A percentile compares a stretch with the other conserved stretches of the same genome.
Evolutionary conservation across 2,113 vertebrate species (phyloP).

Genomic region (Beaufortia kweichowensis): DNA sequence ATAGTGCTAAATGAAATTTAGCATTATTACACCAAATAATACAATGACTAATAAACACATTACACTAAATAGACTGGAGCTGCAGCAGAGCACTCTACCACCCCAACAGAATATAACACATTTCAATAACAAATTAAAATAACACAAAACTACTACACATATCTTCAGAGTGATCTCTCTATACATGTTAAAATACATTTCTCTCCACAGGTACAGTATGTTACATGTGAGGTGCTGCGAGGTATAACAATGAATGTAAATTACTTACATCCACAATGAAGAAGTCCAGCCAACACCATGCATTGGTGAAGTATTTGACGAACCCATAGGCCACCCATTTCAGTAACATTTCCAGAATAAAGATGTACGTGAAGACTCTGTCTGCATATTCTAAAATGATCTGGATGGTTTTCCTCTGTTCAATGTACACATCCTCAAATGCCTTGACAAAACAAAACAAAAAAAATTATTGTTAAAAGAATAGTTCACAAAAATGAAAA

Average conservation of each 20-base stretch:
- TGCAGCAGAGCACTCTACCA: not conserved
- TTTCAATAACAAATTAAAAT: not conserved
- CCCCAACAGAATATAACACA: not conserved
- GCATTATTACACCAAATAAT: not conserved
- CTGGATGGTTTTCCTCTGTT: constrained; percentile 91
- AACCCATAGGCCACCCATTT: constrained; percentile 98
- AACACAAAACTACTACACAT: too few species aligned
- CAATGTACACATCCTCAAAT: constrained; percentile 97
- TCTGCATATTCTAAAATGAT: constrained; percentile 93
- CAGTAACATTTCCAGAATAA: constrained; percentile 98
- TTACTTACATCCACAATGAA: constrained; percentile 95
- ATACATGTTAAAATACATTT: too few species aligned
- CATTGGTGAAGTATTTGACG: constrained; percentile 98
- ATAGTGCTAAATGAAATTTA: not conserved
- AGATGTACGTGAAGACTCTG: constrained; percentile 97
- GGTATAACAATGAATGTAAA: not conserved
- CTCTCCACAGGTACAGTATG: too few species aligned
- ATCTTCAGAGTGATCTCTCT: too few species aligned
- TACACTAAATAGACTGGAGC: not conserved
- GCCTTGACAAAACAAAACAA: constrained; percentile 74
- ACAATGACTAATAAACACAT: not conserved
- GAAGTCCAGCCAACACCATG: constrained; percentile 99
- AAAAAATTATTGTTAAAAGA: not conserved
- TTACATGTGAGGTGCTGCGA: not conserved
- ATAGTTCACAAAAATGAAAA: too few species aligned